Evolutionary conservation across 2,113 vertebrate genomes (phyloP).

Genomic region (Sigmodon hispidus): DNA sequence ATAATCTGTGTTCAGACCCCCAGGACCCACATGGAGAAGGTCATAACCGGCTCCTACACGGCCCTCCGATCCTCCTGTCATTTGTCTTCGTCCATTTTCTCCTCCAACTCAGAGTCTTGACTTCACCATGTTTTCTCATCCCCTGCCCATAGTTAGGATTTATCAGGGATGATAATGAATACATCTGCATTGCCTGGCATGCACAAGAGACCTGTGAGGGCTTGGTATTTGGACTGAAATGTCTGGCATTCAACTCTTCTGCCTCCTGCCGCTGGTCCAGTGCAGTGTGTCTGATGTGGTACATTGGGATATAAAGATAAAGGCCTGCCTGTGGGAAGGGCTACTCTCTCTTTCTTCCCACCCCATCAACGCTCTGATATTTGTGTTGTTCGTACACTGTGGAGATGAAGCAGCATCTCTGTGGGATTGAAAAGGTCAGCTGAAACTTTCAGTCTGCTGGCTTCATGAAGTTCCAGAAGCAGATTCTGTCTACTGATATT

Average conservation of each 20-base stretch:
- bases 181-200: slow-evolving; percentile 9
- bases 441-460: slow-evolving; percentile 46
- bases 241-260: slow-evolving; percentile 64
- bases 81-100: slow-evolving; percentile 3
- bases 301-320: background rate
- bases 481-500: slow-evolving; percentile 30
- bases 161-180: background rate
- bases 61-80: no score
- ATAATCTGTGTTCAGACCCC: no score
- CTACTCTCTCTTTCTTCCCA: slow-evolving; percentile 26
- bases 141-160: slow-evolving; percentile 24
- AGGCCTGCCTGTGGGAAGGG: slow-evolving; percentile 24
- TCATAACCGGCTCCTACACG: background rate
- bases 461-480: slow-evolving; percentile 52
- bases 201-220: slow-evolving; percentile 45
- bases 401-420: slow-evolving; percentile 43
- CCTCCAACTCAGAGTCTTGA: slow-evolving; percentile 11
- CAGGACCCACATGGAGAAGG: background rate
- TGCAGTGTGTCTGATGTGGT: slow-evolving; percentile 5
- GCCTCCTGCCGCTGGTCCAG: slow-evolving; percentile 40
- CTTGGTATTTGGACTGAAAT: slow-evolving; percentile 72
- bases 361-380: slow-evolving; percentile 6
- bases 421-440: slow-evolving; percentile 63
- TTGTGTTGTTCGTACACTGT: slow-evolving; percentile 18
- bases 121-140: background rate